Evolutionary conservation across 1,140 invertebrate species (phyloP).

Genomic region (Bicyclus anynana): DNA sequence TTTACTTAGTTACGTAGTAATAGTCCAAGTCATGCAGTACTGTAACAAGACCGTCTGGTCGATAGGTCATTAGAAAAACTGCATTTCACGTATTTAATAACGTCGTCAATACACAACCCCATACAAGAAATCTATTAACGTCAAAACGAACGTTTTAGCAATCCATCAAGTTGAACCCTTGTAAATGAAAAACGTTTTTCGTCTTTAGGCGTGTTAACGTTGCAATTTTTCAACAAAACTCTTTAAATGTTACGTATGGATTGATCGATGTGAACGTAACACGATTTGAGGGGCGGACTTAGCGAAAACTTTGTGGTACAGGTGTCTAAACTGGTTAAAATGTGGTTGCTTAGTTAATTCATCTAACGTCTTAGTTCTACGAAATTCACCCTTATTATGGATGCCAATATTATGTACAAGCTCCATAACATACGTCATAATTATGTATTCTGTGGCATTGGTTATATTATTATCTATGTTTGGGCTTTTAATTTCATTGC

Average conservation of each 20-base stretch:
- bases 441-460: too few species aligned
- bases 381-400: too few species aligned
- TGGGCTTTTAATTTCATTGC: too few species aligned
- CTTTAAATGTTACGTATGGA: slow-evolving; percentile 12
- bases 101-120: slow-evolving; percentile 50
- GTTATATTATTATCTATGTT: too few species aligned
- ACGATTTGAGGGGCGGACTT: background rate
- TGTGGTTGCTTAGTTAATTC: too few species aligned
- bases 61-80: slow-evolving; percentile 52
- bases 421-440: too few species aligned
- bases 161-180: slow-evolving; percentile 61
- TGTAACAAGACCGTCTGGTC: slow-evolving; percentile 1
- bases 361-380: too few species aligned
- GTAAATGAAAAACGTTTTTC: slow-evolving; percentile 43
- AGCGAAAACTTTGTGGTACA: background rate
- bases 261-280: slow-evolving; percentile 11
- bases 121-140: slow-evolving; percentile 67
- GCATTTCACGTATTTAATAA: slow-evolving; percentile 72
- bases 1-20: background rate
- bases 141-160: slow-evolving; percentile 56
- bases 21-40: background rate
- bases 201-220: slow-evolving; percentile 25
- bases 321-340: background rate
- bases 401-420: too few species aligned
- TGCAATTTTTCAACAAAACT: slow-evolving; percentile 29